Evolutionary conservation across 2,888 invertebrate species (phyloP).

Genomic region (Leptopterna dolabrata): DNA sequence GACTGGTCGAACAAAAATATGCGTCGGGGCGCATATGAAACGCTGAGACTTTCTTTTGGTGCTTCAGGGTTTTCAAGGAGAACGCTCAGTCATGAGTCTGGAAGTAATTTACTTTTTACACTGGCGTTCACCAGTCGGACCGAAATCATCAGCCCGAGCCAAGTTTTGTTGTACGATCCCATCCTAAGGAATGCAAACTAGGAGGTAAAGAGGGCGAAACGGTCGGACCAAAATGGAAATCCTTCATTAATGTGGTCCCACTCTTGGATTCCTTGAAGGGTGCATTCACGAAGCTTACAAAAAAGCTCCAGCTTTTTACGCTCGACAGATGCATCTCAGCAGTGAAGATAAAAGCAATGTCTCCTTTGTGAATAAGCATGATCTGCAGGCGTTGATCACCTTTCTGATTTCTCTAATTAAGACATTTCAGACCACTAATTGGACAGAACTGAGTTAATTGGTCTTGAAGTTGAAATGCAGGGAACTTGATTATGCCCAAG

Average conservation of each 20-base stretch:
- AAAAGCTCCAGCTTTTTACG: neutral
- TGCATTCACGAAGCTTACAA: neutral
- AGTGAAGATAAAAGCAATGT: conserved; percentile 1
- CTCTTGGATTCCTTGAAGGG: neutral
- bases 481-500: conserved; percentile 8
- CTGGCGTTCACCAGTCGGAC: neutral
- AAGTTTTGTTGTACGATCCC: neutral
- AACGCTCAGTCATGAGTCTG: neutral
- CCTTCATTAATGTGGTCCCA: neutral
- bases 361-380: neutral
- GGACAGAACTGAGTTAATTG: conserved; percentile 31
- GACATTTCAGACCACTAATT: conserved; percentile 25
- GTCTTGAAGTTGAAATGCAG: neutral
- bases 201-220: neutral
- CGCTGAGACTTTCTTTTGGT: neutral
- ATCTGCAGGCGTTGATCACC: conserved; percentile 6
- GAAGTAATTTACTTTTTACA: neutral
- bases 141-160: neutral
- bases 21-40: neutral
- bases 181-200: neutral
- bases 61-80: neutral
- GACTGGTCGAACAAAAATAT: neutral
- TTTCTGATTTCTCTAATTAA: conserved; percentile 37
- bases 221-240: neutral
- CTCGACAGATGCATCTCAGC: neutral